Evolutionary conservation across 2,888 invertebrate genomes (phyloP).

Genomic region (Protonemura montana): DNA sequence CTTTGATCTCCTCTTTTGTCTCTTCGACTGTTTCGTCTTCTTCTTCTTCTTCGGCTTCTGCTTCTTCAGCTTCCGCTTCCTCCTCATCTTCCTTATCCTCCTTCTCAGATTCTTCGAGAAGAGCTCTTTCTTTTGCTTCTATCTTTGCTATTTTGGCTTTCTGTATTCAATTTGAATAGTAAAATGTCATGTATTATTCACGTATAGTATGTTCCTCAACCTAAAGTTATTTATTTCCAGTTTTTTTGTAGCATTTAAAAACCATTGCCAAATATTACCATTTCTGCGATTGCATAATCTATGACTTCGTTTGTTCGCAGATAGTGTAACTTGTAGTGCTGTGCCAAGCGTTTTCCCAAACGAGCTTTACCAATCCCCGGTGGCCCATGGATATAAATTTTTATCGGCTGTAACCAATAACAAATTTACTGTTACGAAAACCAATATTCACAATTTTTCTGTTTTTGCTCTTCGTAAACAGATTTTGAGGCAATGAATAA

Average conservation of each 20-base stretch:
- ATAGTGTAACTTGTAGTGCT: slow-evolving; percentile 67
- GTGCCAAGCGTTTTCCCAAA: slow-evolving; percentile 65
- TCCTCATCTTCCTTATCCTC: slow-evolving; percentile 51
- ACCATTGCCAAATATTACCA: slow-evolving; percentile 61
- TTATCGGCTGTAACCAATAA: slow-evolving; percentile 52
- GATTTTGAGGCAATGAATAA: not conserved
- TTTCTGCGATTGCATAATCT: slow-evolving; percentile 63
- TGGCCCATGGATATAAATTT: slow-evolving; percentile 70
- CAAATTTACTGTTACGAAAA: too few species aligned
- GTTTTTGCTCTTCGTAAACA: not conserved
- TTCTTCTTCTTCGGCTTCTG: slow-evolving; percentile 52
- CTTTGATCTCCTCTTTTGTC: slow-evolving; percentile 57
- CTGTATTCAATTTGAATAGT: not conserved
- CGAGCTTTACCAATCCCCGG: slow-evolving; percentile 72
- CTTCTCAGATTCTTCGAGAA: slow-evolving; percentile 52
- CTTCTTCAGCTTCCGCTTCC: slow-evolving; percentile 53
- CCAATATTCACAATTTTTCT: not conserved
- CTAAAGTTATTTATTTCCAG: too few species aligned
- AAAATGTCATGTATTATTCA: slow-evolving; percentile 23
- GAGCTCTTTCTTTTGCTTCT: slow-evolving; percentile 53
- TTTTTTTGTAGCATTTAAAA: not conserved
- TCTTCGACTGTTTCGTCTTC: slow-evolving; percentile 55
- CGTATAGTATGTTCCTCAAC: slow-evolving; percentile 17
- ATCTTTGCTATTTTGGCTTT: slow-evolving; percentile 51
- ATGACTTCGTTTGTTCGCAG: slow-evolving; percentile 65